Conservation (phyloP, 2,113 vertebrate species). For the Anhinga rufa region DNA sequence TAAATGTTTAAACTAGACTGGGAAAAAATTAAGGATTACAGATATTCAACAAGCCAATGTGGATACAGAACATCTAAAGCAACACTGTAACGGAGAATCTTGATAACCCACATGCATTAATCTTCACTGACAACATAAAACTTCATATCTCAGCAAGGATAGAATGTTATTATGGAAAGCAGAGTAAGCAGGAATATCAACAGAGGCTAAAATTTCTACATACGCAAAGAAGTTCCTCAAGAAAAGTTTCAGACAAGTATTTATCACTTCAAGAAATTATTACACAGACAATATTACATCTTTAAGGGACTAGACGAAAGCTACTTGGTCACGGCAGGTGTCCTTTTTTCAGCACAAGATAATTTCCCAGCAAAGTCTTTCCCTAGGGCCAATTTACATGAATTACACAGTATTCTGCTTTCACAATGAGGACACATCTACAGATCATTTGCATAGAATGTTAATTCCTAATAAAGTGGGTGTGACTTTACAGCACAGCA, state of each 20-base stretch:
- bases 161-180: not conserved
- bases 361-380: not conserved
- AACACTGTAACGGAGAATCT: not conserved
- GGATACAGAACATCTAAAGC: not conserved
- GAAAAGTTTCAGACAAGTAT: not conserved
- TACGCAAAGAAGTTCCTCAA: not conserved
- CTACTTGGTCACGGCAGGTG: accelerated
- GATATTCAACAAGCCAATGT: not conserved
- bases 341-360: not conserved
- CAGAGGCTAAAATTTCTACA: not conserved
- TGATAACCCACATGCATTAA: not conserved
- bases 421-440: not conserved
- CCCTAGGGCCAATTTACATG: not conserved
- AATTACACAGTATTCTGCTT: not conserved
- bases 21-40: not conserved
- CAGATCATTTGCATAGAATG: not conserved
- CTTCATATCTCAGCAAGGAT: not conserved
- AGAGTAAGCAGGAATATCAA: not conserved
- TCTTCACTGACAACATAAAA: not conserved
- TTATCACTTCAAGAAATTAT: not conserved
- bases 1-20: not conserved
- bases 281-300: not conserved
- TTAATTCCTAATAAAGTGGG: not conserved
- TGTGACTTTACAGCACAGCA: not conserved
- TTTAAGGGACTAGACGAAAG: not conserved